phyloP scores from a whole-genome alignment of 2,888 invertebrate species.

The Volucella zonaria region DNA sequence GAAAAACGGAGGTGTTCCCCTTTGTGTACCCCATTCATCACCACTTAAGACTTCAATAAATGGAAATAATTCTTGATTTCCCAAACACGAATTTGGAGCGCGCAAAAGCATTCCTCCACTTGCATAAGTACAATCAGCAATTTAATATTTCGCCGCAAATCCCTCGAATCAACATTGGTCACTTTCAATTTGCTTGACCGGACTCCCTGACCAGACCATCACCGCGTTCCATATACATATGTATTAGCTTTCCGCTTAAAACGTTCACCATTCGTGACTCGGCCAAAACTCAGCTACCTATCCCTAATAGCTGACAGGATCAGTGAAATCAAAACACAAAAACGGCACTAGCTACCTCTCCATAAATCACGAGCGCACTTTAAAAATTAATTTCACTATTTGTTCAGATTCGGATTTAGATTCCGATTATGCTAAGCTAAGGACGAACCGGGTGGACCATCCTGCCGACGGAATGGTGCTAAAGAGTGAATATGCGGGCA shows the following conservation, averaged over 20 bases:
- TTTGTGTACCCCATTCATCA: too few relatives aligned
- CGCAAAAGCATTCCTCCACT: background rate
- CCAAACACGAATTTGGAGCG: too few relatives aligned
- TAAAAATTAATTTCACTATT: constrained; percentile 70
- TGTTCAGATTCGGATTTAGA: constrained; percentile 16
- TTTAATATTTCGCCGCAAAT: constrained; percentile 48
- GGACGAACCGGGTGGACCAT: background rate
- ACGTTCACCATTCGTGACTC: constrained; percentile 22
- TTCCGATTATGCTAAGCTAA: constrained; percentile 62
- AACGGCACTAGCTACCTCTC: constrained; percentile 44
- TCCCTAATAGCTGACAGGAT: constrained; percentile 31
- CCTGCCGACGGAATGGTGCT: constrained; percentile 5
- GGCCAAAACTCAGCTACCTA: background rate
- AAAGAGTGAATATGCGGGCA: constrained; percentile 48
- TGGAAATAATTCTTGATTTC: too few relatives aligned
- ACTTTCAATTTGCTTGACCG: constrained; percentile 53
- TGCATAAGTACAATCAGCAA: background rate
- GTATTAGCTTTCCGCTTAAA: constrained; percentile 31
- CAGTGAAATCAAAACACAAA: constrained; percentile 57
- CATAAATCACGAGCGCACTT: constrained; percentile 64
- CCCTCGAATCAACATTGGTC: constrained; percentile 51
- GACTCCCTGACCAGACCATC: too few relatives aligned
- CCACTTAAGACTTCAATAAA: too few relatives aligned
- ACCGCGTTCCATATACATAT: constrained; percentile 16
- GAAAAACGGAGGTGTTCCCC: too few relatives aligned